Percentiles rank a stretch among this genome's conserved stretches.
phyloP scores from a whole-genome alignment of 1,140 invertebrate species.

The Panagrolaimus sp. region DNA sequence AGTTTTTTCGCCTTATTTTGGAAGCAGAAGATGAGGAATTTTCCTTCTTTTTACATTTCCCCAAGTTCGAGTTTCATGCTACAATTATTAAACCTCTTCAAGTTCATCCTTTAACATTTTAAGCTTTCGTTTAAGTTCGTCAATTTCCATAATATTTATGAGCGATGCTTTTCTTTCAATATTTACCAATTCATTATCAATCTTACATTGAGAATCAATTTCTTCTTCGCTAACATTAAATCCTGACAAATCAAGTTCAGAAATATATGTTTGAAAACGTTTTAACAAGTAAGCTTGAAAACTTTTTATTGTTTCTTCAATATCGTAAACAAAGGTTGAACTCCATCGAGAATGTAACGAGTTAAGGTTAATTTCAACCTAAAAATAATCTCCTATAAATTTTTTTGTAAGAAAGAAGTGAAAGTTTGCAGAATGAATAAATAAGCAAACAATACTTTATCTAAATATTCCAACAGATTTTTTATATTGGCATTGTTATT shows the following conservation, averaged over 20 bases:
- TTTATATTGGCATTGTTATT: background rate
- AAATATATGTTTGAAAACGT: slow-evolving; percentile 6
- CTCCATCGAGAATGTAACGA: background rate
- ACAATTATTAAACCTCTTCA: background rate
- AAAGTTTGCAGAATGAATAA: no score
- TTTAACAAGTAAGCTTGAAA: background rate
- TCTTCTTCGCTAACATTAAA: background rate
- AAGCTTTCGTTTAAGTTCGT: background rate
- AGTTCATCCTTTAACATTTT: slow-evolving; percentile 2
- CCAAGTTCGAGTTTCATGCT: no score
- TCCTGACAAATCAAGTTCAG: background rate
- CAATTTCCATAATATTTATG: background rate
- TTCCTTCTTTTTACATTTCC: no score
- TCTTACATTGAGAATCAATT: background rate
- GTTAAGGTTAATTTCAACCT: slow-evolving; percentile 10
- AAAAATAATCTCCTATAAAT: background rate
- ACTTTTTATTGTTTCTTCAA: background rate
- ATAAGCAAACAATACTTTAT: background rate
- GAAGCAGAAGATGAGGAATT: no score
- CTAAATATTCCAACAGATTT: background rate
- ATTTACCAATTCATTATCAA: background rate
- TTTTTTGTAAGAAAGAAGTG: no score
- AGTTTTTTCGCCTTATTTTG: no score
- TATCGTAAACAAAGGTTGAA: background rate
- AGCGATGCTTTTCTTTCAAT: no score